Evolutionary conservation across 2,113 vertebrate genomes (phyloP).

Genomic region (Gallinago undulata): DNA sequence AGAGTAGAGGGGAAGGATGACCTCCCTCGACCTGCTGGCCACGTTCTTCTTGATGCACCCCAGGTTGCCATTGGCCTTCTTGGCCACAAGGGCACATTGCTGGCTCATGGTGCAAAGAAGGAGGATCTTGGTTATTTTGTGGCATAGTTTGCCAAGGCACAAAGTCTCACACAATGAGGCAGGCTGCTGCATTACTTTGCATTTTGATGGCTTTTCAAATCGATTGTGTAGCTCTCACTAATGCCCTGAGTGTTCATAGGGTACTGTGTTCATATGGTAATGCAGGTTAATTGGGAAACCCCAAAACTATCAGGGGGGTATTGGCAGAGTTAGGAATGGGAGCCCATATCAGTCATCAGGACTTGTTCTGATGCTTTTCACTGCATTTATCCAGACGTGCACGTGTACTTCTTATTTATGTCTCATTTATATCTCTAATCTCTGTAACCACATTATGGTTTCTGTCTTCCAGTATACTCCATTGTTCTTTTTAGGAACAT

Average conservation of each 20-base stretch:
- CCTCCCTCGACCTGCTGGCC: too few relatives aligned
- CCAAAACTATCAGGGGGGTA: fast-evolving
- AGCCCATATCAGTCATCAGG: background rate
- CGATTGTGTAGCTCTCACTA: background rate
- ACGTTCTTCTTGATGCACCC: too few relatives aligned
- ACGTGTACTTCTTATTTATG: background rate
- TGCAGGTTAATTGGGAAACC: background rate
- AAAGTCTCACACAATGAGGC: background rate
- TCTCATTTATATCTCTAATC: background rate
- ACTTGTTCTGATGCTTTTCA: background rate
- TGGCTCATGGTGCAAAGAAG: background rate
- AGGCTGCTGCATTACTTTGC: background rate
- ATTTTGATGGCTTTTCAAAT: background rate
- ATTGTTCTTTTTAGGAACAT: background rate
- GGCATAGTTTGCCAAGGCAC: background rate
- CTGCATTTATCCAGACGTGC: background rate
- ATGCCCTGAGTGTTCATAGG: background rate
- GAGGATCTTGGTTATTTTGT: background rate
- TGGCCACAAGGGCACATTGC: too few relatives aligned
- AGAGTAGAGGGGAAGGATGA: too few relatives aligned
- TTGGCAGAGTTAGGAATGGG: background rate
- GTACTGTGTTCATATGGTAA: background rate
- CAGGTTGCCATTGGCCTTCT: too few relatives aligned
- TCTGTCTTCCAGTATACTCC: background rate
- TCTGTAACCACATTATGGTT: background rate